Base-by-base conservation (phyloP, 2,888 invertebrate genomes). In the Corbicula japonica region DNA sequence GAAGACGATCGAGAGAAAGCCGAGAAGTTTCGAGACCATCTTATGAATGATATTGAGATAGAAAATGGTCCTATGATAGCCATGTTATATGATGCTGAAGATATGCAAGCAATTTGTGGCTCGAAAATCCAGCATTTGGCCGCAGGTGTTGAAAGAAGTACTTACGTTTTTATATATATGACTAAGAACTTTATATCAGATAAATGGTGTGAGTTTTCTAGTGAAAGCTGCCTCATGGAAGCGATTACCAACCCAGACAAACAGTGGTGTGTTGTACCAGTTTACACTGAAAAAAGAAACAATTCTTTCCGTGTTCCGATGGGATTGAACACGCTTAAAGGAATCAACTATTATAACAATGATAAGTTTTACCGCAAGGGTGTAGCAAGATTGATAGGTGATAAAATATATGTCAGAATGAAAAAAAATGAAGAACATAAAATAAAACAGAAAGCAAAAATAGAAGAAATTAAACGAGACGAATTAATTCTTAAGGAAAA, bases 191-290 rank as follows among this genome's bases (percentile, higher is more conserved):
- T 91, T 65, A 81, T 84, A 28, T 66, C 76, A 32, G 88, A 89
- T 77, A 84, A 76, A 30, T 90, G 89, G 89, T 84, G 83, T 35
- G 83, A 80, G 30, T 82, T 89, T 70, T 86, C 87, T 2, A 88
- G 88, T 63, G 89, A 91, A 48, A 69, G 58, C 52, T 88, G 89
- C 58, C 76, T 91, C 21, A 89, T 89, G 87, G 82, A 84, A 28
- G 87, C 91, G 1, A 90, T 91, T 32, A 72, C 84, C 30, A 86
- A 89, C 56, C 62, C 75, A 26, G 79, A 86, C 0, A 90, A 88
- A 54, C 71, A 76, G 23, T 91, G 90, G 91, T 89, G 87, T 80
- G 89, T 90, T 6, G 90, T 91, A 8, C 91, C 90, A 4, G 85
- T 91, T 5, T 88, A 87, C 23, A 88, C 88, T 10, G 85, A 87